phyloP scores from a whole-genome alignment of 2,888 invertebrate genomes.

The Hirudinaria manillensis region DNA sequence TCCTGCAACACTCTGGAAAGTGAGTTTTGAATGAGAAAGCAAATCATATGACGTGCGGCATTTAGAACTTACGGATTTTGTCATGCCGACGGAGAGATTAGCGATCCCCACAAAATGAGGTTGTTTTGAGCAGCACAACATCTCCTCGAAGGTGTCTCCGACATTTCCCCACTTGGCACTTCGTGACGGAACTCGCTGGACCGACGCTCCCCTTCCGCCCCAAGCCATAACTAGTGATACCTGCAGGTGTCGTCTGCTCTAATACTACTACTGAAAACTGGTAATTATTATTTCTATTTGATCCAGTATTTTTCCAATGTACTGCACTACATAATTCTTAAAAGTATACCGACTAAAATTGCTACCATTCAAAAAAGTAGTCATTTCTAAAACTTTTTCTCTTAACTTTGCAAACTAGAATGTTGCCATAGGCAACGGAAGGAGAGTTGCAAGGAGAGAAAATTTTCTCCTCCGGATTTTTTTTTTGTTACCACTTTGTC shows the following conservation, averaged over 20 bases:
- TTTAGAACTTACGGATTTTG: not conserved
- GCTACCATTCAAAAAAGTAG: no score
- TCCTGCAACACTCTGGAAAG: constrained; percentile 15
- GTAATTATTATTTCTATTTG: not conserved
- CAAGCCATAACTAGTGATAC: no score
- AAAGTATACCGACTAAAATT: no score
- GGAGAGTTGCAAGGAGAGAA: no score
- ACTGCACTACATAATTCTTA: no score
- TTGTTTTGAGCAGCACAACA: not conserved
- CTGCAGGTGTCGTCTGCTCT: not conserved
- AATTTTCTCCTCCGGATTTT: no score
- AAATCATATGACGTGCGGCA: not conserved
- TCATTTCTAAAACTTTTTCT: no score
- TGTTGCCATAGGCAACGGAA: no score
- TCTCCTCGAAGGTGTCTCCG: constrained; percentile 17
- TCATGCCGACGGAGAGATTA: not conserved
- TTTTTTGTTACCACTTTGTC: no score
- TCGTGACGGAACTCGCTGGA: constrained; percentile 1
- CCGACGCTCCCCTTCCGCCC: no score
- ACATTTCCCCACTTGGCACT: not conserved
- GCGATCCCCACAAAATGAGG: not conserved
- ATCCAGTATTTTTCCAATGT: no score
- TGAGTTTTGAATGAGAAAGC: not conserved
- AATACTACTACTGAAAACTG: not conserved
- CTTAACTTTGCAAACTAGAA: no score